phyloP scores from a whole-genome alignment of 1,140 invertebrate species.

The Drosophila biarmipes region DNA sequence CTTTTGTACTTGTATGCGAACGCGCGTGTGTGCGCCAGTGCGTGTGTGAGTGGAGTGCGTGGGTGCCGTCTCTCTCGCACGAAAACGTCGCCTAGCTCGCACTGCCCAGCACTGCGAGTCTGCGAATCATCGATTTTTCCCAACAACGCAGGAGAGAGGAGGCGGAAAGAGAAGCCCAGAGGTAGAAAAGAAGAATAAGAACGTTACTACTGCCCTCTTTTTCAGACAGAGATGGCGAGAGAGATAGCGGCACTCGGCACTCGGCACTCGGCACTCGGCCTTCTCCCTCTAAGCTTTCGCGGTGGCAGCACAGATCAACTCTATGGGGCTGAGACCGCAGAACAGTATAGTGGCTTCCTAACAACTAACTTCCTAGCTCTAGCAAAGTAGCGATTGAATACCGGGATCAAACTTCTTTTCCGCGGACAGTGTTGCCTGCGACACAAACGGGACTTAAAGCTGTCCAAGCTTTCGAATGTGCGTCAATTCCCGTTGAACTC shows the following conservation, averaged over 20 bases:
- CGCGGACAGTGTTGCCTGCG: constrained; percentile 16
- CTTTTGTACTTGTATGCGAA: constrained; percentile 1
- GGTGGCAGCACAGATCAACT: constrained; percentile 8
- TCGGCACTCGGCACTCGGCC: too few relatives aligned
- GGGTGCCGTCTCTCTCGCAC: constrained; percentile 22
- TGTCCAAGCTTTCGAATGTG: constrained; percentile 5
- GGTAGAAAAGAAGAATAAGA: constrained; percentile 22
- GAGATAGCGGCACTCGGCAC: constrained; percentile 1
- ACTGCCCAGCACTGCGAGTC: constrained; percentile 14
- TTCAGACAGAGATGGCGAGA: constrained; percentile 19
- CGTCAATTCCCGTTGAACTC: neutral
- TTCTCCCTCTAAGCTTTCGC: constrained; percentile 7
- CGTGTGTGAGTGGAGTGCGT: constrained; percentile 11
- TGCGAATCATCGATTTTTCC: constrained; percentile 67
- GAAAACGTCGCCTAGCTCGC: constrained; percentile 2
- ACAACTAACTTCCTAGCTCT: neutral
- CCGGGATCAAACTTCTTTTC: constrained; percentile 42
- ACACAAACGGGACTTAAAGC: neutral
- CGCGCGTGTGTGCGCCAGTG: constrained; percentile 8
- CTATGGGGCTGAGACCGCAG: constrained; percentile 1
- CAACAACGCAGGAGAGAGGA: constrained; percentile 19
- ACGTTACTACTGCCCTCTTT: constrained; percentile 70
- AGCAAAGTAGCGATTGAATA: neutral
- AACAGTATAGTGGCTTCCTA: neutral
- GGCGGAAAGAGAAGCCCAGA: neutral